Evolutionary conservation across 2,888 invertebrate species (phyloP), one percentile per base, ranked within the genome.

Genomic region (Sclerodermus sp.): DNA sequence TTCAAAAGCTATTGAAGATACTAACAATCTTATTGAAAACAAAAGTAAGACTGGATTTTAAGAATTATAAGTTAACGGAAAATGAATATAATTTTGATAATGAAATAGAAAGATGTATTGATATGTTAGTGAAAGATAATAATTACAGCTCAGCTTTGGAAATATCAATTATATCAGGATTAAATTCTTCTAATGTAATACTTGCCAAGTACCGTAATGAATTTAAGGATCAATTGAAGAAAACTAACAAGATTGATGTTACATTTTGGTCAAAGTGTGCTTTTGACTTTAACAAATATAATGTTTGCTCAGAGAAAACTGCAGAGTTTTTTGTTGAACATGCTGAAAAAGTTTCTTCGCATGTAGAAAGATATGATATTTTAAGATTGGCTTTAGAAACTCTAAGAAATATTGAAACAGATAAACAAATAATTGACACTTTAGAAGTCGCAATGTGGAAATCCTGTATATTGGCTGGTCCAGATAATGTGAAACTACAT

Each of bases 291-390:
- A 80, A 81, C 59, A 78, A 81, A 30, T 82, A 86, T 45, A 78
- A 84, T 0, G 83, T 90, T 0, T 78, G 83, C 0, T 84, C 87
- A 13, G 82, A 83, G 53, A 81, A 84, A 14, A 83, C 87, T 1
- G 84, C 87, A 0, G 80, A 84, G 55, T 90, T 89, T 70, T 83
- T 87, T 36, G 77, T 85, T 1, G 79, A 82, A 46, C 80, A 83
- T 53, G 82, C 83, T 0, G 80, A 81, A 1, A 81, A 81, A 53
- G 80, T 86, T 29, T 67, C 42, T 10, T 73, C 71, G 1, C 60
- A 67, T 29, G 70, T 68, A 60, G 76, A 76, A 50, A 68, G 70
- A 38, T 76, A 69, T n/a, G 73, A 73, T 60, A 68, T 75, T 49
- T 48, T 75, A 43, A 68, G 64, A 50, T 43, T 75, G 12, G 73